Percentiles rank a stretch among this genome's conserved stretches.
These are phyloP conservation scores for Aramus guarauna DNA, from an alignment of 2,113 vertebrate species.

Conservation along the genomic window DNA sequence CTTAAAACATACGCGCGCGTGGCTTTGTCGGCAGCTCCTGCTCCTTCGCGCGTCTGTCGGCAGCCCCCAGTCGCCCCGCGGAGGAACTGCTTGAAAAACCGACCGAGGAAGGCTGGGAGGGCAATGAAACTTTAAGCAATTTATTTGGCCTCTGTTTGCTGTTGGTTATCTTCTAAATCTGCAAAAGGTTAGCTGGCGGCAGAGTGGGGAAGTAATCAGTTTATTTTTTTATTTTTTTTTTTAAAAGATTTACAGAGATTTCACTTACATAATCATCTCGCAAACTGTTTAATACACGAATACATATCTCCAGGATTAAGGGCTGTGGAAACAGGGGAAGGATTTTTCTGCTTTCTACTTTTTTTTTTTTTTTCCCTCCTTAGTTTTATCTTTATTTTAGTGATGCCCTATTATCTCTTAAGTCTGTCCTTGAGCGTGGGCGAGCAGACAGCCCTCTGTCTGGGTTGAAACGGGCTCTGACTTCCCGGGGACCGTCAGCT, in stretches of 20 bases:
- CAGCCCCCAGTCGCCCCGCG: rapidly evolving
- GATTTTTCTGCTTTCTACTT: neutral
- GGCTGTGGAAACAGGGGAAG: neutral
- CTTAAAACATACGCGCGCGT: rapidly evolving
- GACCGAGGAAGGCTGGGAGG: neutral
- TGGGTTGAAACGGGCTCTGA: neutral
- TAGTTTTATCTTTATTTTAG: neutral
- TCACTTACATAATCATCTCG: conserved; percentile 22
- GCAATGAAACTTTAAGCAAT: neutral
- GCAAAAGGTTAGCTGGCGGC: neutral
- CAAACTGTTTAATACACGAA: conserved; percentile 5
- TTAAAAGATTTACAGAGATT: conserved; percentile 56
- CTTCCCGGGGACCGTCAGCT: neutral
- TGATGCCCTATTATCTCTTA: neutral
- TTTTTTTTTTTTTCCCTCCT: neutral
- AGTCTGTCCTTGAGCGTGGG: neutral
- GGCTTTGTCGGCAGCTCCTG: neutral
- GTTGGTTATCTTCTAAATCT: conserved; percentile 2
- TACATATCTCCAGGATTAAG: conserved; percentile 48
- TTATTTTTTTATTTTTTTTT: neutral
- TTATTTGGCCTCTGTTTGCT: neutral
- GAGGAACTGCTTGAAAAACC: neutral
- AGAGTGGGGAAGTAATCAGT: neutral
- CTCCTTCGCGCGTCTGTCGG: neutral
- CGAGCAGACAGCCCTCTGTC: neutral